Base-by-base conservation (phyloP, 1,140 invertebrate genomes). In the Ceratosolen solmsi region DNA sequence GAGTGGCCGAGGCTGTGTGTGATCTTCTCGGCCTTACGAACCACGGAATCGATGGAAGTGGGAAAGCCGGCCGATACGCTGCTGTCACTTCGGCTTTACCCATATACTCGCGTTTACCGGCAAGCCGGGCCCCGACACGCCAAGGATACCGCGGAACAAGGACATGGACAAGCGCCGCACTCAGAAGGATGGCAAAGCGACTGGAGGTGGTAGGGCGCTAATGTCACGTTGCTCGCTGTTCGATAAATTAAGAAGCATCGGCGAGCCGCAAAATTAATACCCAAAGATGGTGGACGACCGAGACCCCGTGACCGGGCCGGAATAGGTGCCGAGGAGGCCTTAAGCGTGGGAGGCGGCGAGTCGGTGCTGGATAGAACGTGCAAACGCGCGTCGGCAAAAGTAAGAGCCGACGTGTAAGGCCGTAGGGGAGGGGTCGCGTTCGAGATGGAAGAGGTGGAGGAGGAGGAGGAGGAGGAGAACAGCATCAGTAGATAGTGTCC, bases 401-500 rank as follows among this genome's bases (percentile, higher is more conserved):
- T 60, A 30, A 30, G 51, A 60, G 58, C 25, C 9, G 58, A 13
- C 5, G 41, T 7, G 41, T 46, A 54, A 54, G 20, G 20, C 3
- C 9, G 51, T 8, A 11, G 5, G 11, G 20, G 51, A 3, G 8
- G 58, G 58, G 17, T 15, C 5, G 54, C 5, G 54, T 5, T 11
- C 8, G 54, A 58, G n/a, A 33, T 9, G 30, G 65, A 70, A 7
- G 36, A 41, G 65, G 2, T 8, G n/a, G 60, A 65, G 11, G 78
- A 58, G 30, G 51, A 22, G 41, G 51, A 49, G 58, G 75, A 46
- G 72, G 46, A 65, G 51, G 63, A 46, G 83, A 60, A 74, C 78
- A 81, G 83, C 83, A 79, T 84, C 80, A 83, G 83, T 82, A 83
- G 84, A 75, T 68, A 87, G 86, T 87, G 90, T 91, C 89, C 90